phyloP scores from a whole-genome alignment of 2,888 invertebrate genomes.

The Geotrupes spiniger region DNA sequence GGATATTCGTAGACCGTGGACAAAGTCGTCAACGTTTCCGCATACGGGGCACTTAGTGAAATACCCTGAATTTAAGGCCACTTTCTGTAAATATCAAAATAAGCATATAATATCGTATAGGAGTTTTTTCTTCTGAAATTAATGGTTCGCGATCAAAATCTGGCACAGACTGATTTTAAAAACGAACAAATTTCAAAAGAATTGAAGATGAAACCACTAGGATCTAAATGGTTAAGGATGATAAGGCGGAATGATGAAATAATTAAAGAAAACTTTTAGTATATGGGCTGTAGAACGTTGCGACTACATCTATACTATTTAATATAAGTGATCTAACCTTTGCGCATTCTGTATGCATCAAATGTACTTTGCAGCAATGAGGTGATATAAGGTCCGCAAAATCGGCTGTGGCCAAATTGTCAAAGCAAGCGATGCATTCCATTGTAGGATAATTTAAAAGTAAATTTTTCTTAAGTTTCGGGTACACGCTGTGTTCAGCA shows the following conservation, averaged over 20 bases:
- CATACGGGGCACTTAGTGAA: slow-evolving; percentile 7
- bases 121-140: no score
- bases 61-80: slow-evolving; percentile 3
- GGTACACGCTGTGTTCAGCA: neutral
- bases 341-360: slow-evolving; percentile 1
- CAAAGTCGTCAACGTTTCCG: neutral
- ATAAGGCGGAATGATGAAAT: no score
- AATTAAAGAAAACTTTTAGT: no score
- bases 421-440: neutral
- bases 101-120: neutral
- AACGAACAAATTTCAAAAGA: no score
- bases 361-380: neutral
- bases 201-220: no score
- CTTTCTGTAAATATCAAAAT: slow-evolving; percentile 1
- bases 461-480: neutral
- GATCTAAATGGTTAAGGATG: no score
- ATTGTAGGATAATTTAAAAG: neutral
- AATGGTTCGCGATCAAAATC: no score
- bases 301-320: no score
- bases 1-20: neutral
- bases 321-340: neutral
- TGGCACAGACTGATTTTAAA: no score
- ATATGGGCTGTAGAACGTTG: no score
- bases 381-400: neutral
- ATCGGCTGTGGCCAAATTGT: neutral